These are phyloP conservation scores for Rhagoletis pomonella DNA, from an alignment of 1,140 invertebrate species.

Conservation along the genomic window DNA sequence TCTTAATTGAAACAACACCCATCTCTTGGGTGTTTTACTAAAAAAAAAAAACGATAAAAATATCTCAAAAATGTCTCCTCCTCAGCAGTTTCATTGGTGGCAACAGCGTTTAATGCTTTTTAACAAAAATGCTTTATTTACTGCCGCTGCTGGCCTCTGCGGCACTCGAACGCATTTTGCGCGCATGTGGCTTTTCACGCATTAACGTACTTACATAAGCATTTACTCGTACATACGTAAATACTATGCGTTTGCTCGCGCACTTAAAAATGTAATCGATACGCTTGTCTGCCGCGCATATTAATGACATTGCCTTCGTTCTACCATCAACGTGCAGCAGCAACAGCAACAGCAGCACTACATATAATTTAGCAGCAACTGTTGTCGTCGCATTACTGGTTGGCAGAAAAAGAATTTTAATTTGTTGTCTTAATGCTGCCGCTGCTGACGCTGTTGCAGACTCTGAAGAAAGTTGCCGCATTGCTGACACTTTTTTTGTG, in stretches of 20 bases:
- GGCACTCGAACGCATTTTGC: not conserved
- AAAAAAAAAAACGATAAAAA: not conserved
- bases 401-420: slow-evolving; percentile 25
- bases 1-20: slow-evolving; percentile 29
- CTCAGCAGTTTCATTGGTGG: slow-evolving; percentile 35
- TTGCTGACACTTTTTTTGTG: slow-evolving; percentile 23
- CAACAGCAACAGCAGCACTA: not conserved
- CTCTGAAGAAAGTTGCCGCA: slow-evolving; percentile 32
- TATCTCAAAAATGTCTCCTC: slow-evolving; percentile 33
- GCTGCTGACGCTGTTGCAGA: not conserved
- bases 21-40: slow-evolving; percentile 3
- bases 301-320: not conserved
- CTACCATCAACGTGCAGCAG: not conserved
- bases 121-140: slow-evolving; percentile 1
- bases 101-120: slow-evolving; percentile 2
- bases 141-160: not conserved
- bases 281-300: slow-evolving; percentile 43
- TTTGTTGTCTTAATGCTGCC: slow-evolving; percentile 25
- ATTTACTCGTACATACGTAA: too few relatives aligned
- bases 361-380: not conserved
- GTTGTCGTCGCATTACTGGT: not conserved
- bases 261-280: slow-evolving; percentile 52
- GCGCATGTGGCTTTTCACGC: not conserved
- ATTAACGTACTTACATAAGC: not conserved
- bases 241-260: not conserved